phyloP scores from a whole-genome alignment of 2,113 vertebrate species.

The Callithrix jacchus region DNA sequence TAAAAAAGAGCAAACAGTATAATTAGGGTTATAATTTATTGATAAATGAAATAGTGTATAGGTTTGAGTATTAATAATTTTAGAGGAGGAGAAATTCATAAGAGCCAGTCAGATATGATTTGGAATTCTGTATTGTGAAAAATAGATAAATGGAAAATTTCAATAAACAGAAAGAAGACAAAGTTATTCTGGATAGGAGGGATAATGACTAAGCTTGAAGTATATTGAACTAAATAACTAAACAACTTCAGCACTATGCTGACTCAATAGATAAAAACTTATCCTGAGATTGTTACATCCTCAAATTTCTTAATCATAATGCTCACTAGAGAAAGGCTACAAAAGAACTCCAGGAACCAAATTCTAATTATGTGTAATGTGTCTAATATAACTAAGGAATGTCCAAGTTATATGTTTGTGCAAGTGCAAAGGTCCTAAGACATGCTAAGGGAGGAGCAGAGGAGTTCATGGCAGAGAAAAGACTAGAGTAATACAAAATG shows the following conservation, averaged over 20 bases:
- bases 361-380: neutral
- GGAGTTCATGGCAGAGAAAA: neutral
- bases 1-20: neutral
- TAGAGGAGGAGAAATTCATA: neutral
- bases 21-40: neutral
- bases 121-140: neutral
- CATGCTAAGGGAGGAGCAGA: neutral
- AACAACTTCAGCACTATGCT: neutral
- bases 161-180: neutral
- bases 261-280: neutral
- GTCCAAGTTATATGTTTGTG: neutral
- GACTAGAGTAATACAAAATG: neutral
- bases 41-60: neutral
- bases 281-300: neutral
- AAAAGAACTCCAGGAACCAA: constrained; percentile 16
- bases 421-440: neutral
- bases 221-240: neutral
- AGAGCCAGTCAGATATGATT: neutral
- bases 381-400: constrained; percentile 30
- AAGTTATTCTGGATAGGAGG: neutral
- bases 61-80: neutral
- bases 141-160: neutral
- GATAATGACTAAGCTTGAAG: neutral
- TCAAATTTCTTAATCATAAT: constrained; percentile 16
- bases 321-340: neutral